Base-by-base conservation (phyloP, 2,113 vertebrate genomes). In the Phalacrocorax brasilianus region DNA sequence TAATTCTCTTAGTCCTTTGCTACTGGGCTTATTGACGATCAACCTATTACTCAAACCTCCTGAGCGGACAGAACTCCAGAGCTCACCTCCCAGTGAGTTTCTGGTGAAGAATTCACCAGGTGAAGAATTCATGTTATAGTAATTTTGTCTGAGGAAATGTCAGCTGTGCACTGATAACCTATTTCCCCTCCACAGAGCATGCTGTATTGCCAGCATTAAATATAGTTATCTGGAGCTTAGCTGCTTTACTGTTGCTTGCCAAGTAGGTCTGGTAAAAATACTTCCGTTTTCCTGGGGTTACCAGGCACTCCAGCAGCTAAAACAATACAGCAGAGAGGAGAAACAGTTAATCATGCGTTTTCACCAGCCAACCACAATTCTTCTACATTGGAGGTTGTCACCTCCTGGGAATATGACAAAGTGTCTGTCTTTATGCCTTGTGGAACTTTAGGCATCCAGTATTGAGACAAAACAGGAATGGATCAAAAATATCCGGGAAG, bases 391-490 rank as follows among this genome's bases (percentile, higher is more conserved):
- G 78, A 96, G 81, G 40, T 45, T 45, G 44, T 45, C 44, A 45
- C 44, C 44, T 45, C 16, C 56, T 89, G 76, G 68, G 80, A 79
- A 63, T 27, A 30, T 40, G 56, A 38, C 65, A 74, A 91, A 74
- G 6, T 56, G 35, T 91, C n/a, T 85, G 4, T 96, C 73, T 85
- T 83, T 96, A 89, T 97, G 61, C 76, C 74, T 78, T 90, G 56
- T 91, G 94, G 88, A 91, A 93, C 76, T 89, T 90, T 76, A 99
- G 99, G 99, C 99, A 6, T 99, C 99, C 89, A 99, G 97, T 86
- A 98, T 99, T 77, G 99, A 99, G 96, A 99, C 98, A 56, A 99
- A 99, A 95, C 99, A 99, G 97, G 99, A 99, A 78, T 99, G 99
- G 99, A 99, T 99, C 93, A 99, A 99, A 97, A 99, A 99, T 95